phyloP scores from a whole-genome alignment of 2,113 vertebrate species.

The Nothoprocta pentlandii region DNA sequence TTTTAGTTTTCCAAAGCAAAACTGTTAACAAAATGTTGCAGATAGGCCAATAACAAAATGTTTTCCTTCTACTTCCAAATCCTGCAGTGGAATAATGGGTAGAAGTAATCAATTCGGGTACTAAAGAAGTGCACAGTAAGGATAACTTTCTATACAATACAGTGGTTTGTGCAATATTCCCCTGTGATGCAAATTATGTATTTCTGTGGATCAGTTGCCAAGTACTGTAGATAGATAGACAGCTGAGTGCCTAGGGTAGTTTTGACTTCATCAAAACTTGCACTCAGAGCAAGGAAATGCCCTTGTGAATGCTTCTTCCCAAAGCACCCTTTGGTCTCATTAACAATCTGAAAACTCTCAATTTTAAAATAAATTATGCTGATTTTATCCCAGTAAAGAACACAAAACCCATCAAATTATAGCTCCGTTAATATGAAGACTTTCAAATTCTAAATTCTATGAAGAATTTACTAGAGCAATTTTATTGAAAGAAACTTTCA shows the following conservation, averaged over 20 bases:
- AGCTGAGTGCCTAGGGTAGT: background rate
- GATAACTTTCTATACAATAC: background rate
- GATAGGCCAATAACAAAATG: background rate
- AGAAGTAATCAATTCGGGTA: no score
- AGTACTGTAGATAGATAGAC: background rate
- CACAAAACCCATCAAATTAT: background rate
- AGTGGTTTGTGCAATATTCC: background rate
- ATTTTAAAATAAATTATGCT: background rate
- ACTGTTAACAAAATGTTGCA: background rate
- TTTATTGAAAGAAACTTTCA: slow-evolving; percentile 6
- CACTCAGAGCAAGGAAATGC: background rate
- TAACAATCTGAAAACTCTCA: background rate
- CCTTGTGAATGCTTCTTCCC: background rate
- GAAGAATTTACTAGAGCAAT: background rate
- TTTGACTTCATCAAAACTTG: background rate
- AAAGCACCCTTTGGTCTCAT: background rate
- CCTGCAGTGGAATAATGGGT: background rate
- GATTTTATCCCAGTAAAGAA: background rate
- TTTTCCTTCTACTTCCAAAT: background rate
- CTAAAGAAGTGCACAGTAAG: background rate
- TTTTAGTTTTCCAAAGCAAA: background rate
- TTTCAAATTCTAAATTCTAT: no score
- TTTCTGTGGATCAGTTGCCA: background rate
- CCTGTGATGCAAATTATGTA: background rate
- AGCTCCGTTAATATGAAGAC: background rate